Evolutionary conservation across 2,888 invertebrate species (phyloP).

Genomic region (Rhyacophila evoluta): DNA sequence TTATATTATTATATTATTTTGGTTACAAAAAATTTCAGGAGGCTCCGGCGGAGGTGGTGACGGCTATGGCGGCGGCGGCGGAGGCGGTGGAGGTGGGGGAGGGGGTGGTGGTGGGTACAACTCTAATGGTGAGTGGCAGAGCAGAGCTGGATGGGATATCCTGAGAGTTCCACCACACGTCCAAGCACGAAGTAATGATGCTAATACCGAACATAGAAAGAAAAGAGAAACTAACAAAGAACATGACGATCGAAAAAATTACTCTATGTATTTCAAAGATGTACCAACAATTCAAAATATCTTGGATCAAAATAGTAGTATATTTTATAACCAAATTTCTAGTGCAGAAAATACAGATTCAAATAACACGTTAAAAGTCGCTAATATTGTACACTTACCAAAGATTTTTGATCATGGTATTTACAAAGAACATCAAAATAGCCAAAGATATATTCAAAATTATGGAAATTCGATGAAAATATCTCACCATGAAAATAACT

Average conservation of each 20-base stretch:
- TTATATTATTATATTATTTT: not conserved
- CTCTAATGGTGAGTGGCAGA: constrained; percentile 68
- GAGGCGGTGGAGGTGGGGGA: constrained; percentile 61
- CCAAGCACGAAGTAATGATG: constrained; percentile 56
- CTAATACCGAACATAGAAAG: not conserved
- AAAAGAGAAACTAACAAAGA: not conserved
- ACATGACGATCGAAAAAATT: no score
- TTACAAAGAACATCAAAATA: not conserved
- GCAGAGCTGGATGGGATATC: constrained; percentile 58
- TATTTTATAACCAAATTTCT: no score
- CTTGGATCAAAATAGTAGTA: no score
- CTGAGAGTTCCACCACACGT: constrained; percentile 55
- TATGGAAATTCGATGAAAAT: not conserved
- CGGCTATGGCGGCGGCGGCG: constrained; percentile 59
- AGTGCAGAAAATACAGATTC: no score
- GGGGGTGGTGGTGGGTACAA: constrained; percentile 62
- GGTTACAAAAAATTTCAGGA: constrained; percentile 57
- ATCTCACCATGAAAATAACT: no score
- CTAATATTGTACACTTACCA: no score
- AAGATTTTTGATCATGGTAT: no score
- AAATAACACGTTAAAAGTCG: no score
- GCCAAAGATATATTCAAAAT: not conserved
- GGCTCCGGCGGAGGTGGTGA: constrained; percentile 59
- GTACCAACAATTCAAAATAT: no score
- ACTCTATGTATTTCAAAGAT: no score